Evolutionary conservation across 1,140 invertebrate genomes (phyloP), one percentile per base, ranked within the genome.

Genomic region (Bombyx mandarina): DNA sequence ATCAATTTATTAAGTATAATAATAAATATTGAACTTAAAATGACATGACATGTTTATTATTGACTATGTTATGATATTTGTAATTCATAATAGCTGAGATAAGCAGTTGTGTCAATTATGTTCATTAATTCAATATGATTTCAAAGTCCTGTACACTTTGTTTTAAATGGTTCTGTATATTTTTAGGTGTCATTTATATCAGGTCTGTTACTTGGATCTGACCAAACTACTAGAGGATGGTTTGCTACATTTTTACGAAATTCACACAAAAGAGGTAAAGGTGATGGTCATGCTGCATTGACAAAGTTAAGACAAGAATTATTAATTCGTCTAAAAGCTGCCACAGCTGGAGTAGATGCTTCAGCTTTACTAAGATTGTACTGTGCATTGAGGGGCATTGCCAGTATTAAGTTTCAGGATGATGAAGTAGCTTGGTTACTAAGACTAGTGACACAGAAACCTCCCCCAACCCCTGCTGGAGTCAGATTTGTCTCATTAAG

Each of bases 401-500:
- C 96, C 4, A 94, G 94, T 8, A 93, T 98, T 1, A 98, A 98
- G 91, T 95, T 90, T 82, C 94, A 96, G 73, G 97, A 99, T 77
- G 97, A 99, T 63, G 98, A 99, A 89, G 93, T 97, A 12, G 90
- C 91, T 52, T 89, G 93, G 42, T 89, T 99, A 22, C 91, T 98
- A 0, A 92, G 95, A 69, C 82, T 99, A 44, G 90, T 99, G 6
- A 98, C 96, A 3, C 94, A 94, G 9, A 95, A 94, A 77, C 97
- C 97, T 4, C 94, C 95, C n/a, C 93, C 94, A 2, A 95, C 93
- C 44, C 92, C 94, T 45, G 95, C 97, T 50, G 97, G 97, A 3
- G 94, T 98, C 3, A 87, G 97, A 73, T 98, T 99, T 85, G 96
- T 98, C 0, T 97, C 96, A 1, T 89, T 99, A 47, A 96, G 95